These are phyloP conservation scores for Elymnias hypermnestra DNA, from an alignment of 1,140 invertebrate species.

Conservation along the genomic window DNA sequence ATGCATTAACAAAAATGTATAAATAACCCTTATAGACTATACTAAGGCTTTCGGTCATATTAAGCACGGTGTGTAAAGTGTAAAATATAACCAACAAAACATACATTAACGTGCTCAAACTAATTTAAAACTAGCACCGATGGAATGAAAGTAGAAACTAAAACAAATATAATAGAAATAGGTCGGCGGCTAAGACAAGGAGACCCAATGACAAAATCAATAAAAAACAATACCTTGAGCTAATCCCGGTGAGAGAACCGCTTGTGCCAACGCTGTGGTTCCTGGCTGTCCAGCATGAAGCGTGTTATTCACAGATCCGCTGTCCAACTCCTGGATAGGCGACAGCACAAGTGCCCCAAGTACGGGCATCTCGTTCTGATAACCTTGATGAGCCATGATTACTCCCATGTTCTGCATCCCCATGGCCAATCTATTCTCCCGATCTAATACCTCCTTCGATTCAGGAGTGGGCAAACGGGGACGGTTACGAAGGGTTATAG, in stretches of 20 bases:
- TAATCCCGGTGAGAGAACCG: slow-evolving; percentile 79
- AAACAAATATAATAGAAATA: too few relatives aligned
- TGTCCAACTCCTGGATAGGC: slow-evolving; percentile 86
- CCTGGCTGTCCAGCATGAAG: slow-evolving; percentile 81
- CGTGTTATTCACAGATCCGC: slow-evolving; percentile 81
- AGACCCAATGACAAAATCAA: too few relatives aligned
- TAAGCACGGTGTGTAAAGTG: too few relatives aligned
- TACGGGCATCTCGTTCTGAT: slow-evolving; percentile 81
- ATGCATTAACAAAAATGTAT: too few relatives aligned
- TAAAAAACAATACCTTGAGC: slow-evolving; percentile 46
- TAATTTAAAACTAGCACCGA: too few relatives aligned
- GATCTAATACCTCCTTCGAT: slow-evolving; percentile 84
- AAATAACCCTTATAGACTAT: too few relatives aligned
- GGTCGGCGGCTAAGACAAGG: too few relatives aligned
- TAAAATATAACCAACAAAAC: slow-evolving; percentile 13
- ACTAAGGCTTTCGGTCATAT: too few relatives aligned
- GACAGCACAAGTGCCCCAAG: slow-evolving; percentile 85
- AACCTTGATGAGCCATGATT: slow-evolving; percentile 79
- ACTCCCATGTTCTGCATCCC: slow-evolving; percentile 78
- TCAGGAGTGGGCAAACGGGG: slow-evolving; percentile 91
- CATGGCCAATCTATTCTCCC: slow-evolving; percentile 79
- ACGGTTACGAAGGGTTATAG: slow-evolving; percentile 82
- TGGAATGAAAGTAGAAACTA: too few relatives aligned
- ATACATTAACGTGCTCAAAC: too few relatives aligned
- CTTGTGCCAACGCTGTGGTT: slow-evolving; percentile 82